Evolutionary conservation across 2,113 vertebrate species (phyloP).

Genomic region (Pangasianodon gigas): DNA sequence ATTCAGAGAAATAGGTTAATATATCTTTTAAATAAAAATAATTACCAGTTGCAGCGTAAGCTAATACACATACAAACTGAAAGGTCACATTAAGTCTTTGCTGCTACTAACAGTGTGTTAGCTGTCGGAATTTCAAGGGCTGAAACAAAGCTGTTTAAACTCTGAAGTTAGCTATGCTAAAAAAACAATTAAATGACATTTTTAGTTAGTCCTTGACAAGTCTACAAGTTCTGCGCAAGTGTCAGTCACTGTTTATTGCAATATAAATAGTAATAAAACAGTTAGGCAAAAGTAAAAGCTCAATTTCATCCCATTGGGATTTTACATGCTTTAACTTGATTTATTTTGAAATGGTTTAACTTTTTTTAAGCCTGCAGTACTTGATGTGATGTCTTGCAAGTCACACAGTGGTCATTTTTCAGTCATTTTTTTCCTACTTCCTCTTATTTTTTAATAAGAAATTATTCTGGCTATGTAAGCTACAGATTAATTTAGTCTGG

Average conservation of each 20-base stretch:
- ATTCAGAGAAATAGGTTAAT: neutral
- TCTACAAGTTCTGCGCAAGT: conserved; percentile 52
- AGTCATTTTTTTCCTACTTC: neutral
- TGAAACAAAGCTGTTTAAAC: conserved; percentile 5
- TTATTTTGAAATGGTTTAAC: conserved; percentile 55
- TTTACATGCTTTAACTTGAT: conserved; percentile 55
- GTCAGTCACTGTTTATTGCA: conserved; percentile 45
- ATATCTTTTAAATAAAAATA: neutral
- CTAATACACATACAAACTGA: conserved; percentile 9
- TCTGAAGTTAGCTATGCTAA: neutral
- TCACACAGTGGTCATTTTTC: conserved; percentile 3
- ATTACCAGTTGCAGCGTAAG: neutral
- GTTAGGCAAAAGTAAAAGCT: conserved; percentile 33
- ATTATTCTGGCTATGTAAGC: neutral
- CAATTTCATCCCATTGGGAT: conserved; percentile 40
- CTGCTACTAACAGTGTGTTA: neutral
- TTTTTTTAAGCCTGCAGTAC: conserved; percentile 12
- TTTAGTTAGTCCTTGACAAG: neutral
- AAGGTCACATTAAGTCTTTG: neutral
- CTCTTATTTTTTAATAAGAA: neutral
- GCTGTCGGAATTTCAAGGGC: neutral
- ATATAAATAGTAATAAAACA: conserved; percentile 25
- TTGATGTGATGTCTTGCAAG: neutral
- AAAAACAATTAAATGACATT: neutral
- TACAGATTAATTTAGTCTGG: neutral